A percentile compares a stretch with the other conserved stretches of the same genome.
Evolutionary conservation across 30 jellyfish, hydroid and myxozoan species (phyloP).

Genomic region (Pelagia noctiluca): DNA sequence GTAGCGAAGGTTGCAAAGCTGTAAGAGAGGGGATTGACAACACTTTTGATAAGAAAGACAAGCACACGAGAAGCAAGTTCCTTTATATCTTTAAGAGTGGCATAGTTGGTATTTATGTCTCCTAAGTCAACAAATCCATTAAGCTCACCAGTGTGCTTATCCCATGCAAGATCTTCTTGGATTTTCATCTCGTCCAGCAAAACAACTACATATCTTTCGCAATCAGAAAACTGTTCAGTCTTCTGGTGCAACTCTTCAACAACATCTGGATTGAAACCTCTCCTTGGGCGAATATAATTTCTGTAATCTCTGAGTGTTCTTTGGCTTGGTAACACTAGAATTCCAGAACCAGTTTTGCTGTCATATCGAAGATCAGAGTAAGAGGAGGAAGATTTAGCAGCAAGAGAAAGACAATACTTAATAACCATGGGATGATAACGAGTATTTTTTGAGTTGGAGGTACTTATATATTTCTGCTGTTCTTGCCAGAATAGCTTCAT

Average conservation of each 20-base stretch:
- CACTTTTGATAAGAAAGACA: constrained; percentile 66
- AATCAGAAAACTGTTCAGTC: constrained; percentile 14
- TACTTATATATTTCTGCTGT: constrained; percentile 34
- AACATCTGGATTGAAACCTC: constrained; percentile 67
- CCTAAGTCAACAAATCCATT: constrained; percentile 76
- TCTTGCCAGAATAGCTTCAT: constrained; percentile 64
- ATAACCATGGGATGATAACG: constrained; percentile 63
- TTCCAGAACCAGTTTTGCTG: constrained; percentile 68
- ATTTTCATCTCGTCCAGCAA: constrained; percentile 72
- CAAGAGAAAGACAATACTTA: constrained; percentile 53
- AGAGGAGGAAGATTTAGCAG: constrained; percentile 42
- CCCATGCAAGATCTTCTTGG: constrained; percentile 59
- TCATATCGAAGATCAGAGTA: constrained; percentile 51
- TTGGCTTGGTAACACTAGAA: constrained; percentile 68
- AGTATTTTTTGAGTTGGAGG: constrained; percentile 13
- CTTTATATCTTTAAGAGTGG: constrained; percentile 47
- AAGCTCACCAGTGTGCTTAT: constrained; percentile 67
- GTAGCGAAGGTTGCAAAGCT: constrained; percentile 77
- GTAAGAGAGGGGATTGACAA: constrained; percentile 42
- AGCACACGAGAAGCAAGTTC: constrained; percentile 77
- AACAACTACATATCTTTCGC: constrained; percentile 37
- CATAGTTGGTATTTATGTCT: constrained; percentile 53
- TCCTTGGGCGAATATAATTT: constrained; percentile 52
- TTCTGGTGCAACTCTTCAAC: constrained; percentile 41
- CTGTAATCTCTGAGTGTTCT: constrained; percentile 57